These are phyloP conservation scores for Plestiodon gilberti DNA, from an alignment of 2,113 vertebrate genomes.

Conservation along the genomic window DNA sequence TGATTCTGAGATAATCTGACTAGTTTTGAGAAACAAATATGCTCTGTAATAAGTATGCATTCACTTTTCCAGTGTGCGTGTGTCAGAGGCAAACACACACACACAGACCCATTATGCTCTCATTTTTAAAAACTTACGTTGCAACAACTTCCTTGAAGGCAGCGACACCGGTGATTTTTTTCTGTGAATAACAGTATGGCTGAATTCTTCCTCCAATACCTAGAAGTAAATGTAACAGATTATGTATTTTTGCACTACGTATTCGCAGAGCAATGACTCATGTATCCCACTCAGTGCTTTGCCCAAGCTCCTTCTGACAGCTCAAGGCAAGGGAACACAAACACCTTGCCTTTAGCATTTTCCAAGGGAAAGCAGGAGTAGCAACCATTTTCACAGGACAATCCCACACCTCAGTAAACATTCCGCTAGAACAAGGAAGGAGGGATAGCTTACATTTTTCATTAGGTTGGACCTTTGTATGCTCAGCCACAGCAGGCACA, in stretches of 20 bases:
- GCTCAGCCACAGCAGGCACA: slow-evolving; percentile 1
- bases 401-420: neutral
- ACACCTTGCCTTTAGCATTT: neutral
- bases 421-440: neutral
- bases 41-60: too few relatives aligned
- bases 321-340: neutral
- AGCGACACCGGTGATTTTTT: slow-evolving; percentile 42
- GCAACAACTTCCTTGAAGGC: slow-evolving; percentile 28
- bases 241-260: neutral
- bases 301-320: neutral
- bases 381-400: neutral
- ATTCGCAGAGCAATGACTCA: neutral
- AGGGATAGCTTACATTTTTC: neutral
- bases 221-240: slow-evolving; percentile 41
- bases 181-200: slow-evolving; percentile 47
- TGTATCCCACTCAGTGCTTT: neutral
- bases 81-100: neutral
- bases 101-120: neutral
- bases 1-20: too few relatives aligned
- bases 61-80: too few relatives aligned
- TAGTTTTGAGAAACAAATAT: neutral
- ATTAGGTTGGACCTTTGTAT: neutral
- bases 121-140: slow-evolving; percentile 62
- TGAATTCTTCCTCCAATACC: slow-evolving; percentile 78
- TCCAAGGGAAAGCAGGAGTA: neutral